Evolutionary conservation across 2,113 vertebrate genomes (phyloP).

Genomic region (Pteronura brasiliensis): DNA sequence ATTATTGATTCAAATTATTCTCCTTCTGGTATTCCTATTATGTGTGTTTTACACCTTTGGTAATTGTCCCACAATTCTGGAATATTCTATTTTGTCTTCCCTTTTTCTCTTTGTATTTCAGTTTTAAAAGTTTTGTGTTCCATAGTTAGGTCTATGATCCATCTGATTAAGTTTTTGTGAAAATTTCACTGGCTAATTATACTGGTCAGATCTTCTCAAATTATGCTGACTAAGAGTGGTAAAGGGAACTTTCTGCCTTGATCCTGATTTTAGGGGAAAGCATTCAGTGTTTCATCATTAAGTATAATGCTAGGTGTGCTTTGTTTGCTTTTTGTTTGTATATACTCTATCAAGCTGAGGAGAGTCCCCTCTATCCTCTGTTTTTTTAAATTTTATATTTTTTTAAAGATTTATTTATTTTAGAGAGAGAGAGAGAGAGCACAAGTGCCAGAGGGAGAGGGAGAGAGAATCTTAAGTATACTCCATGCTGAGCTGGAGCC

Average conservation of each 20-base stretch:
- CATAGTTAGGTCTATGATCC: background rate
- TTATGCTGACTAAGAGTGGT: background rate
- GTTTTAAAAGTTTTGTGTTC: background rate
- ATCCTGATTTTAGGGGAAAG: background rate
- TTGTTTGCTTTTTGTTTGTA: background rate
- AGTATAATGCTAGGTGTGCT: background rate
- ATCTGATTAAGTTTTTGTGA: background rate
- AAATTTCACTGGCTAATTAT: background rate
- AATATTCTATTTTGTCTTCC: background rate
- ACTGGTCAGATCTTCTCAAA: background rate
- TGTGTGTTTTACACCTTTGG: background rate
- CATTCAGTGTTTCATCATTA: background rate
- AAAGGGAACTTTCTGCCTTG: background rate
- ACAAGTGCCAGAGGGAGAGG: background rate
- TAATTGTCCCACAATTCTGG: background rate
- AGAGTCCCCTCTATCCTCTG: background rate
- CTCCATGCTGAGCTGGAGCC: background rate
- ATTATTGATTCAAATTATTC: background rate
- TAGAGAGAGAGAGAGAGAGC: background rate
- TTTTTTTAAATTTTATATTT: background rate
- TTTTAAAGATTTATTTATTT: background rate
- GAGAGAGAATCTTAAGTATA: too few species aligned
- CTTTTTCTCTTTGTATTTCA: background rate
- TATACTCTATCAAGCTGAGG: background rate
- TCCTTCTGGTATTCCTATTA: background rate